phyloP scores from a whole-genome alignment of 1,140 invertebrate species.

The Onthophagus taurus region DNA sequence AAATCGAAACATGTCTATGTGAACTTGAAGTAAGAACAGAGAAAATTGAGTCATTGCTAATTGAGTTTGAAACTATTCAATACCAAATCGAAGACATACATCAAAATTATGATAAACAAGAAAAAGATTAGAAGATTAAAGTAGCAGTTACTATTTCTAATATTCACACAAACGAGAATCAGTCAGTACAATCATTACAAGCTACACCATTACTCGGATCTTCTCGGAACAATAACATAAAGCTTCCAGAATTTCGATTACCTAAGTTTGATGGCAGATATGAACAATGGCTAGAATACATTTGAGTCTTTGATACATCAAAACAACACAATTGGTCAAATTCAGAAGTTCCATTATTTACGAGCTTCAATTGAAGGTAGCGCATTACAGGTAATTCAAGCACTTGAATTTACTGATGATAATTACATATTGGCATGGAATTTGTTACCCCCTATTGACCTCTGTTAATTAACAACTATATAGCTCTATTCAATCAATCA shows the following conservation, averaged over 20 bases:
- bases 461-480: too few species aligned
- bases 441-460: too few species aligned
- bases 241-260: constrained; percentile 23
- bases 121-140: background rate
- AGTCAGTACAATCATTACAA: background rate
- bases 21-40: background rate
- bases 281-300: constrained; percentile 27
- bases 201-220: background rate
- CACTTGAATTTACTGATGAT: constrained; percentile 19
- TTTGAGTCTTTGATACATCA: constrained; percentile 24
- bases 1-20: background rate
- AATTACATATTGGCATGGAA: constrained; percentile 31
- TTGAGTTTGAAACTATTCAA: constrained; percentile 1
- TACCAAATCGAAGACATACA: constrained; percentile 2
- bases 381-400: constrained; percentile 24
- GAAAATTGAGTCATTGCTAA: constrained; percentile 1
- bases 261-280: constrained; percentile 26
- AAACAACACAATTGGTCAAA: constrained; percentile 19
- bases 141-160: background rate
- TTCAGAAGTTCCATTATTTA: constrained; percentile 32
- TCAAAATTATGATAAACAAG: background rate
- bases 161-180: background rate
- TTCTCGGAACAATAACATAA: constrained; percentile 11
- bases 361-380: constrained; percentile 23
- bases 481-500: too few species aligned